Base-by-base conservation (phyloP, 2,888 invertebrate genomes). In the Drosophila maculinotata region DNA sequence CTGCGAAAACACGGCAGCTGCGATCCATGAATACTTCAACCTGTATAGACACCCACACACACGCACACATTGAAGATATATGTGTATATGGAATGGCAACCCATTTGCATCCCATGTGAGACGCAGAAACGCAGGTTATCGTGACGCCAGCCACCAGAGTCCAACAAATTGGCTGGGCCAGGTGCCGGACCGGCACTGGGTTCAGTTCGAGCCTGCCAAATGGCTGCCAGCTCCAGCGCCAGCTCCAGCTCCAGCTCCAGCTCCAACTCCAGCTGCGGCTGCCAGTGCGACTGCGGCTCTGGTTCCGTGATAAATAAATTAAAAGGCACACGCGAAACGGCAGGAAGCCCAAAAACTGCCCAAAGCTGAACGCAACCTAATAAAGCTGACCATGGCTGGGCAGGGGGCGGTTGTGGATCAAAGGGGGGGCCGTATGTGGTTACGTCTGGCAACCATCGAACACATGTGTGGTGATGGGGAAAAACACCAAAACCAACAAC, bases 241-340 rank as follows among this genome's bases (percentile, higher is more conserved):
- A 36, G 35, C 23, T 23, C 30, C 49, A 42, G 54, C 65, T 54
- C 12, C 30, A 35, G 56, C 64, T 14, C 47, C 48, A 54, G 66
- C 25, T 33, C 15, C 35, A 36, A 30, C 23, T 23, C 30, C 49
- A 42, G 54, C 65, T 54, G 17, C 30, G 38, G 56, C 64, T 14
- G 1, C 31, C n/a, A n/a, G n/a, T n/a, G n/a, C n/a, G n/a, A n/a
- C n/a, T 12, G 53, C n/a, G 36, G 30, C 14, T 57, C 42, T 62
- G 54, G 45, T 56, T 44, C 49, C 68, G 39, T 64, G 75, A 86
- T 82, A 82, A 82, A 82, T 82, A 82, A 85, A 81, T 85, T 81
- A 81, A 81, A 85, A 81, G 74, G 83, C 81, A 59, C 86, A 86
- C 86, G 86, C 86, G 69, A 74, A 83, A 69, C 81, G 74, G 71